phyloP scores from a whole-genome alignment of 2,888 invertebrate genomes.

The Watsonalla binaria region DNA sequence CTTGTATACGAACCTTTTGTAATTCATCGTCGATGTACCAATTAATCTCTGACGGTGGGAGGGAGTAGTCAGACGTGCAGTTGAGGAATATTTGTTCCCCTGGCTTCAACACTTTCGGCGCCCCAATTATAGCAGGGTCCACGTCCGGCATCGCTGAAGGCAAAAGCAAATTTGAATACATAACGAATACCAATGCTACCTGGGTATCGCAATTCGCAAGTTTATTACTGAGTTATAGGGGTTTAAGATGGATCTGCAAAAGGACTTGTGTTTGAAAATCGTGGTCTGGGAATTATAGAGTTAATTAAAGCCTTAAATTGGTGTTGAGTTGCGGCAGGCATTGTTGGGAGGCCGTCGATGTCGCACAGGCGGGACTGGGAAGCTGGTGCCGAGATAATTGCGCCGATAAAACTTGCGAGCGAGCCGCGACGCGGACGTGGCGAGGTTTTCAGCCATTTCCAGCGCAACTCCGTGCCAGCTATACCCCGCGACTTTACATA shows the following conservation, averaged over 20 bases:
- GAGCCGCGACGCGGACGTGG: conserved; percentile 12
- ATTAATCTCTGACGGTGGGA: conserved; percentile 69
- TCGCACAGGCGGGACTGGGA: conserved; percentile 18
- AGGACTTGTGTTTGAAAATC: conserved; percentile 28
- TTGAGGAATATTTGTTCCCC: conserved; percentile 69
- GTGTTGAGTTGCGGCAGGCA: conserved; percentile 27
- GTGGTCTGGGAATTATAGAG: conserved; percentile 25
- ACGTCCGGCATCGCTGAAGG: conserved; percentile 64
- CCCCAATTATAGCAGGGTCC: conserved; percentile 64
- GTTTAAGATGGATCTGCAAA: conserved; percentile 24
- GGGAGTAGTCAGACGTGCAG: conserved; percentile 68
- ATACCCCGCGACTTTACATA: not conserved
- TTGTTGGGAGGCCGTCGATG: conserved; percentile 34
- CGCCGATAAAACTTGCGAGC: conserved; percentile 36
- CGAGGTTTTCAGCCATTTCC: not conserved
- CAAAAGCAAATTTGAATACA: conserved; percentile 50
- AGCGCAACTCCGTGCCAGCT: not conserved
- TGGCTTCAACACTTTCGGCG: conserved; percentile 64
- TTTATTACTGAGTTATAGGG: conserved; percentile 20
- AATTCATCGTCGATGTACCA: conserved; percentile 71
- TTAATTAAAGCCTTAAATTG: conserved; percentile 43
- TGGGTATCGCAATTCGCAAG: conserved; percentile 18
- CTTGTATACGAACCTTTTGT: conserved; percentile 58
- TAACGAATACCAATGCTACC: conserved; percentile 25
- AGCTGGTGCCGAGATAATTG: conserved; percentile 34